Percentiles rank a stretch among this genome's conserved stretches.
These are phyloP conservation scores for Drosophila lini DNA, from an alignment of 1,140 invertebrate species.

Conservation along the genomic window DNA sequence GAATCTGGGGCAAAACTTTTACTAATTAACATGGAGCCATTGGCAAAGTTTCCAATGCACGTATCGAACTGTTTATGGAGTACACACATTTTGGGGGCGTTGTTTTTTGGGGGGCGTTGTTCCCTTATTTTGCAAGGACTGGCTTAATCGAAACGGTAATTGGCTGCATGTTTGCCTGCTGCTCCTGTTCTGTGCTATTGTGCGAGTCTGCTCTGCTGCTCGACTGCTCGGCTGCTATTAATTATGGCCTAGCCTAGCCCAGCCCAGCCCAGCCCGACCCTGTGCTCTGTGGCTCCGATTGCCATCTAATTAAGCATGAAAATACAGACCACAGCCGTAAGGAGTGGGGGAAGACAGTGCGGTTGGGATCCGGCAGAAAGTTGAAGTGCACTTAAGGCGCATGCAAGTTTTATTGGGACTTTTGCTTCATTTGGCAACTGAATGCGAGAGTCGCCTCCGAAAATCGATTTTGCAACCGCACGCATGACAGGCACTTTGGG, in stretches of 20 bases:
- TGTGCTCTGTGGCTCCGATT: constrained; percentile 24
- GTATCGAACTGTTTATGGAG: constrained; percentile 41
- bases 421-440: constrained; percentile 23
- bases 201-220: constrained; percentile 28
- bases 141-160: constrained; percentile 52
- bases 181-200: constrained; percentile 32
- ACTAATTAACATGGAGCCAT: constrained; percentile 41
- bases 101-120: constrained; percentile 2
- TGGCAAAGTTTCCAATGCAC: constrained; percentile 40
- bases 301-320: constrained; percentile 56
- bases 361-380: constrained; percentile 27
- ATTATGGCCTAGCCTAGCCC: constrained; percentile 28
- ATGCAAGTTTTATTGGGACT: constrained; percentile 56
- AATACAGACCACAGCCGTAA: constrained; percentile 26
- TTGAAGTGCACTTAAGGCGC: constrained; percentile 55
- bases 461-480: constrained; percentile 63
- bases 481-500: constrained; percentile 49
- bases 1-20: constrained; percentile 34
- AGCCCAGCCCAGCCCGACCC: not conserved
- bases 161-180: constrained; percentile 38
- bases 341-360: constrained; percentile 19
- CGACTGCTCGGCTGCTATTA: constrained; percentile 30
- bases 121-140: constrained; percentile 9
- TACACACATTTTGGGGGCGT: constrained; percentile 22
- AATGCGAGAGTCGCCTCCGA: constrained; percentile 33